phyloP scores from a whole-genome alignment of 2,888 invertebrate genomes.

The Fissipunctia ypsillon region DNA sequence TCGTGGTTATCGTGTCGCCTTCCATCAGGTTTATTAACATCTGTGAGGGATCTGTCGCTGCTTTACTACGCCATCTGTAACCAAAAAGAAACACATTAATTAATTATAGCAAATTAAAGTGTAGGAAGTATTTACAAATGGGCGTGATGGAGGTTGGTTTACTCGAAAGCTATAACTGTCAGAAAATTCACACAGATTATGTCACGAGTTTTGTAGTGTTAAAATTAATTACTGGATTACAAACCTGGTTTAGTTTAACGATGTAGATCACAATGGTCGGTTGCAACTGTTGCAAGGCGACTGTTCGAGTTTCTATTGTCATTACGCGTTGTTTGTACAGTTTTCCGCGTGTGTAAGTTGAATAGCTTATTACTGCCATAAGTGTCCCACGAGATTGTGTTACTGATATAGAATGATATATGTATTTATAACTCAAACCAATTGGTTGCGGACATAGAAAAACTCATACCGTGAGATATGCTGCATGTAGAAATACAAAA shows the following conservation, averaged over 20 bases:
- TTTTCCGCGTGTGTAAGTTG: conserved; percentile 54
- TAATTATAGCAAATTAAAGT: conserved; percentile 21
- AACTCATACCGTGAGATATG: conserved; percentile 13
- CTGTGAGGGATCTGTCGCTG: conserved; percentile 80
- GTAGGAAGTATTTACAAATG: conserved; percentile 48
- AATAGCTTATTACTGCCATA: conserved; percentile 64
- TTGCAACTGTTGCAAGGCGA: conserved; percentile 69
- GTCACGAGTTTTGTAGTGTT: conserved; percentile 63
- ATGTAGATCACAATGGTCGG: conserved; percentile 66
- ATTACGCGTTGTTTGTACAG: conserved; percentile 65
- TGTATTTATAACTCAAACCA: conserved; percentile 46
- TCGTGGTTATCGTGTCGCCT: conserved; percentile 82
- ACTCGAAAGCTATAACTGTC: conserved; percentile 37
- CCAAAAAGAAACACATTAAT: conserved; percentile 69
- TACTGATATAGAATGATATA: conserved; percentile 56
- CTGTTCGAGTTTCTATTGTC: conserved; percentile 67
- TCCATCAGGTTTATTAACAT: conserved; percentile 87
- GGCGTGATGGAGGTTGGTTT: conserved; percentile 34
- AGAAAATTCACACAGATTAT: conserved; percentile 63
- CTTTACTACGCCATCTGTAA: conserved; percentile 88
- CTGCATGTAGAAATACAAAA: neutral
- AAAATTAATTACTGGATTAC: conserved; percentile 53
- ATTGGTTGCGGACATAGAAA: conserved; percentile 22
- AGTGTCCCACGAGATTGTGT: conserved; percentile 72
- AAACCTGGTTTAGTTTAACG: conserved; percentile 61